phyloP scores from a whole-genome alignment of 2,888 invertebrate genomes.

The Koerneria pararmatus region DNA sequence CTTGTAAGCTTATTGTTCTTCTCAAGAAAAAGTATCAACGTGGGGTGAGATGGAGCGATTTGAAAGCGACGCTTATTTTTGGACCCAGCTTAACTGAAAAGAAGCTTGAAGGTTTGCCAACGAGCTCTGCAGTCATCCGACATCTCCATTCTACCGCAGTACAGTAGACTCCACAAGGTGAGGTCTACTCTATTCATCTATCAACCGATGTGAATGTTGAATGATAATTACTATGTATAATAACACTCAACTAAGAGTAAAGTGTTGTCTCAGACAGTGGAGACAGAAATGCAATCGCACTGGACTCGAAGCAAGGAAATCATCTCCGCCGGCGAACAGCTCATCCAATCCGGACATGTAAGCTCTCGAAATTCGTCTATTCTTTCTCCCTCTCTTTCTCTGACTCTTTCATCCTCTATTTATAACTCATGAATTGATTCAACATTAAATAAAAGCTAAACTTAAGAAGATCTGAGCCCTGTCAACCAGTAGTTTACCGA shows the following conservation, averaged over 20 bases:
- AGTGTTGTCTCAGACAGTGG: slow-evolving; percentile 61
- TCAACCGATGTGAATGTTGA: too few relatives aligned
- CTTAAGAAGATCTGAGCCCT: not conserved
- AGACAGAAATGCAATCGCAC: slow-evolving; percentile 77
- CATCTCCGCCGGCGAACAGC: slow-evolving; percentile 49
- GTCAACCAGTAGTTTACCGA: too few relatives aligned
- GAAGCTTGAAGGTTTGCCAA: slow-evolving; percentile 77
- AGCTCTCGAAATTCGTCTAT: too few relatives aligned
- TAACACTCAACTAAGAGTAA: too few relatives aligned
- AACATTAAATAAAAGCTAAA: slow-evolving; percentile 27
- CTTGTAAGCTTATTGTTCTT: too few relatives aligned
- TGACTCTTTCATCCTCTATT: too few relatives aligned
- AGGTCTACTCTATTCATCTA: too few relatives aligned
- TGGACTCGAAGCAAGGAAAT: slow-evolving; percentile 62
- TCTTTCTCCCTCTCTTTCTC: too few relatives aligned
- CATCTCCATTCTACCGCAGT: slow-evolving; percentile 79
- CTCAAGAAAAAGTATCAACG: too few relatives aligned
- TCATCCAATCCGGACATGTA: slow-evolving; percentile 36
- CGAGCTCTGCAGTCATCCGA: slow-evolving; percentile 91
- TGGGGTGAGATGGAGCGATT: slow-evolving; percentile 84
- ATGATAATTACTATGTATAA: too few relatives aligned
- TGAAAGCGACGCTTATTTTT: slow-evolving; percentile 60
- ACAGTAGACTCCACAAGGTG: slow-evolving; percentile 90
- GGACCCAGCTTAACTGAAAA: too few relatives aligned
- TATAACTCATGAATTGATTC: not conserved